Percentiles rank a stretch among this genome's conserved stretches.
These are phyloP conservation scores for Proisotoma minuta DNA, from an alignment of 2,888 invertebrate species.

Conservation along the genomic window DNA sequence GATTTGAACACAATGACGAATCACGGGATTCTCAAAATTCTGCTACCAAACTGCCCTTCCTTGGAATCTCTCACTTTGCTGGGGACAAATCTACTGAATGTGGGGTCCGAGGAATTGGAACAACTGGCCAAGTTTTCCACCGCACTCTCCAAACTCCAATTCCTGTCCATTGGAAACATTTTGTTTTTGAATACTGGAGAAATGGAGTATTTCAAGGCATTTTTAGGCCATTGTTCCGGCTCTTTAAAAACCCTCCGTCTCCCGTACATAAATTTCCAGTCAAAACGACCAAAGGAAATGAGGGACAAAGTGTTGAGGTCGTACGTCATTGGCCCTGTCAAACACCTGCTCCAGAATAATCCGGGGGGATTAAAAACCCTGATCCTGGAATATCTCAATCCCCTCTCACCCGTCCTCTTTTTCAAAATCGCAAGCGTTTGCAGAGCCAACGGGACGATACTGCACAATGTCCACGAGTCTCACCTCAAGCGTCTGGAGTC, in stretches of 20 bases:
- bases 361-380: not conserved
- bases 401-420: conserved; percentile 17
- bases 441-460: conserved; percentile 16
- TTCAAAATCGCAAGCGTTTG: conserved; percentile 21
- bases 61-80: conserved; percentile 20
- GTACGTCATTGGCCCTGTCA: conserved; percentile 19
- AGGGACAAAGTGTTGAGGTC: conserved; percentile 19
- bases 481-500: conserved; percentile 19
- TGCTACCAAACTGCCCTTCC: conserved; percentile 9
- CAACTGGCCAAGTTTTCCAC: not conserved
- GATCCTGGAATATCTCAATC: conserved; percentile 24
- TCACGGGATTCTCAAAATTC: conserved; percentile 15
- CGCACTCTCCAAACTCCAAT: conserved; percentile 14
- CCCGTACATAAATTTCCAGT: conserved; percentile 25
- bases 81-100: conserved; percentile 24
- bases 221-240: conserved; percentile 17
- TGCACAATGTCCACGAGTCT: conserved; percentile 28
- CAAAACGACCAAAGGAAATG: conserved; percentile 15
- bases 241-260: conserved; percentile 18
- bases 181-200: conserved; percentile 17
- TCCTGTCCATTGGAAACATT: conserved; percentile 27
- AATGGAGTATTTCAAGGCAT: conserved; percentile 19
- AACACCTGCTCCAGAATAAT: conserved; percentile 1
- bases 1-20: conserved; percentile 25
- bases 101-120: not conserved